Evolutionary conservation across 1,140 invertebrate species (phyloP).

Genomic region (Epicauta chinensis): DNA sequence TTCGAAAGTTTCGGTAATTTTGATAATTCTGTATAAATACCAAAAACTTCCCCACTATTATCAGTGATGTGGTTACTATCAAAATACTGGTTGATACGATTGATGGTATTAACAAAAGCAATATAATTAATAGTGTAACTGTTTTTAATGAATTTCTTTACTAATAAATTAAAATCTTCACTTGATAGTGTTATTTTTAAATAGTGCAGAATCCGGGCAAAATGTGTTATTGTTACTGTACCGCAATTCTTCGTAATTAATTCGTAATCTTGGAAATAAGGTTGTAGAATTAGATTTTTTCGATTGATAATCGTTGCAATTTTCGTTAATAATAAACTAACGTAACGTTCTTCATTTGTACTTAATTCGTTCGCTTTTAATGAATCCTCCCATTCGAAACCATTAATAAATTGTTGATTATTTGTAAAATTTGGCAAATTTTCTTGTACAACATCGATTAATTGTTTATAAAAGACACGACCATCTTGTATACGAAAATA

Average conservation of each 20-base stretch:
- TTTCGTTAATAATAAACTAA: slow-evolving; percentile 59
- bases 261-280: slow-evolving; percentile 72
- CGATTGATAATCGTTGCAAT: slow-evolving; percentile 52
- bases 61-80: slow-evolving; percentile 51
- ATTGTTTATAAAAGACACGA: slow-evolving; percentile 61
- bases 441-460: slow-evolving; percentile 62
- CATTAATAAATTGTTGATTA: slow-evolving; percentile 45
- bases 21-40: slow-evolving; percentile 56
- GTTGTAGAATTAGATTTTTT: slow-evolving; percentile 52
- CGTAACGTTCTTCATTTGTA: slow-evolving; percentile 52
- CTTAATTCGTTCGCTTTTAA: slow-evolving; percentile 53
- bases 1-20: slow-evolving; percentile 48
- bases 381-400: slow-evolving; percentile 58
- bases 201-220: slow-evolving; percentile 61
- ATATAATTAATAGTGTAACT: slow-evolving; percentile 65
- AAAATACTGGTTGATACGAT: slow-evolving; percentile 47
- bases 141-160: slow-evolving; percentile 62
- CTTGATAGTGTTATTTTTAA: slow-evolving; percentile 55
- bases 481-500: slow-evolving; percentile 69
- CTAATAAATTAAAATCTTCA: slow-evolving; percentile 59
- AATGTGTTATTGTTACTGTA: slow-evolving; percentile 62
- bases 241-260: slow-evolving; percentile 63
- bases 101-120: slow-evolving; percentile 56
- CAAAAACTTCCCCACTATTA: slow-evolving; percentile 44
- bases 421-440: slow-evolving; percentile 46